Conservation (phyloP, 2,113 vertebrate genomes). For the Gobius niger region DNA sequence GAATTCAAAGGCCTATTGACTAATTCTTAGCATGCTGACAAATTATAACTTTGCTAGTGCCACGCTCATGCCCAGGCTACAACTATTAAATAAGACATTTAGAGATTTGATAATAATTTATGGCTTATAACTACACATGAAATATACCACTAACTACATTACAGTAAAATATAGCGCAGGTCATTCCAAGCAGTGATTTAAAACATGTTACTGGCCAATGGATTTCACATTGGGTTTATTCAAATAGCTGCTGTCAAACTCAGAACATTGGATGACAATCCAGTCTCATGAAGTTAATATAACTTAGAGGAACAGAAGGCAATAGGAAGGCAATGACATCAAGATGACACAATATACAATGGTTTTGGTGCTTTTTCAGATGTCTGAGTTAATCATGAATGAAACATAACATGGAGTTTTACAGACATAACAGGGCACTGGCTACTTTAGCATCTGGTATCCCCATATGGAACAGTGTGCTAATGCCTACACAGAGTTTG, state of each 20-base stretch:
- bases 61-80: conserved; percentile 11
- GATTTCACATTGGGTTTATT: conserved; percentile 70
- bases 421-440: conserved; percentile 38
- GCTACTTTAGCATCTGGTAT: conserved; percentile 28
- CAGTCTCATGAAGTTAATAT: conserved; percentile 73
- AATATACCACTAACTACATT: conserved; percentile 41
- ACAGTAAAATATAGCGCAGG: conserved; percentile 23
- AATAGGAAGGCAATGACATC: conserved; percentile 32
- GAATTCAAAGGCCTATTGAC: neutral
- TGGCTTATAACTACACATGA: conserved; percentile 21
- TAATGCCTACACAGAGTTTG: conserved; percentile 60
- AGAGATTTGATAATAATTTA: conserved; percentile 5
- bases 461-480: conserved; percentile 24
- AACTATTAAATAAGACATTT: conserved; percentile 28
- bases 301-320: conserved; percentile 60
- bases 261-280: conserved; percentile 72
- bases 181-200: conserved; percentile 20
- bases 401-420: conserved; percentile 36
- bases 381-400: conserved; percentile 34
- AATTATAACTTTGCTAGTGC: conserved; percentile 1
- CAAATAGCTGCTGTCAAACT: conserved; percentile 58
- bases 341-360: conserved; percentile 32
- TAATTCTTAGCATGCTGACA: neutral
- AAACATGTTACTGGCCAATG: conserved; percentile 20
- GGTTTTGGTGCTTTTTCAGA: conserved; percentile 39